Conservation (phyloP, 2,113 vertebrate genomes). For the Crotophaga sulcirostris region DNA sequence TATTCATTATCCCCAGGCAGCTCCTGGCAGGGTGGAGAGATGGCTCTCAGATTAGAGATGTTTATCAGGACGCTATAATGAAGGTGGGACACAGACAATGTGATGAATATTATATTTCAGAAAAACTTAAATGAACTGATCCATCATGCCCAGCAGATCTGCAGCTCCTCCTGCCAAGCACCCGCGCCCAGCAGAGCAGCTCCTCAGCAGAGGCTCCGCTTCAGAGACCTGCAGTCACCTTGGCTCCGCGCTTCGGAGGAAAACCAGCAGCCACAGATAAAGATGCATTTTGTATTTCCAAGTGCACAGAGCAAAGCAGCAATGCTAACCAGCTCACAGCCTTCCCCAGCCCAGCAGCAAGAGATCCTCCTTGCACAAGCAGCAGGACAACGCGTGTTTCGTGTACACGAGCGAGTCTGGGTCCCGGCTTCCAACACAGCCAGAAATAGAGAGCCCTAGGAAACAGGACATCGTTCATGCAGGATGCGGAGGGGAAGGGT, state of each 20-base stretch:
- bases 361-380: fast-evolving
- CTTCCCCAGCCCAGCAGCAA: fast-evolving
- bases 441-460: background rate
- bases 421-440: background rate
- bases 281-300: background rate
- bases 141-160: constrained; percentile 48
- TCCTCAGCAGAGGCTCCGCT: background rate
- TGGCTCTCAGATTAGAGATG: constrained; percentile 35
- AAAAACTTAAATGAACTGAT: constrained; percentile 59
- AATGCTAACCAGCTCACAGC: fast-evolving
- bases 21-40: constrained; percentile 15
- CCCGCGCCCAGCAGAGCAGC: fast-evolving
- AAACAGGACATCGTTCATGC: fast-evolving
- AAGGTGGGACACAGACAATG: constrained; percentile 45
- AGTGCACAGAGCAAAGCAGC: background rate
- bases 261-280: background rate
- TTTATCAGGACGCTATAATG: constrained; percentile 54
- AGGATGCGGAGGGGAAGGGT: constrained; percentile 6
- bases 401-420: fast-evolving
- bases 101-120: constrained; percentile 64
- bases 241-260: background rate
- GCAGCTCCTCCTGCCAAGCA: constrained; percentile 1
- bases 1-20: constrained; percentile 19
- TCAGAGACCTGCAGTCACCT: background rate
- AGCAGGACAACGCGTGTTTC: fast-evolving